Percentiles rank a stretch among this genome's conserved stretches.
Evolutionary conservation across 2,888 invertebrate species (phyloP).

Genomic region (Ochlodes sylvanus): DNA sequence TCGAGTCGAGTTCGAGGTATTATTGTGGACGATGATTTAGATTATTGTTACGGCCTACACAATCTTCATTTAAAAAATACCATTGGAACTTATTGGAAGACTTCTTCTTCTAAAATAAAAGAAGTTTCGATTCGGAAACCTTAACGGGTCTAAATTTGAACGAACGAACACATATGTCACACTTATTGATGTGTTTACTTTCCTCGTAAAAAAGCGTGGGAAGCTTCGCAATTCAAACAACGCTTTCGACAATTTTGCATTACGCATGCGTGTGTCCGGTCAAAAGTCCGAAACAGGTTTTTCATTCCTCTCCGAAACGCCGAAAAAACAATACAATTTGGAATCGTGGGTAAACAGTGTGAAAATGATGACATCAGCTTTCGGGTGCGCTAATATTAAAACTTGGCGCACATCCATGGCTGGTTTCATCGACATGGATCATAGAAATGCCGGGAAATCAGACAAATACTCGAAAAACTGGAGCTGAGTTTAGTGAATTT

Average conservation of each 20-base stretch:
- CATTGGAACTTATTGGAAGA: neutral
- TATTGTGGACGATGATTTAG: neutral
- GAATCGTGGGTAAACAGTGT: conserved; percentile 63
- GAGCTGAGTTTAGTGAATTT: conserved; percentile 25
- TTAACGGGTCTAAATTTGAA: neutral
- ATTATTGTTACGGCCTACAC: conserved; percentile 2
- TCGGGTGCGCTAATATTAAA: conserved; percentile 74
- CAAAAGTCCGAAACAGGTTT: conserved; percentile 24
- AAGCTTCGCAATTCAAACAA: conserved; percentile 12
- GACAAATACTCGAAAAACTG: conserved; percentile 21
- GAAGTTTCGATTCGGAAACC: neutral
- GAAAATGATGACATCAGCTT: conserved; percentile 70
- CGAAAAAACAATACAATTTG: conserved; percentile 38
- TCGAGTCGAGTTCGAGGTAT: neutral
- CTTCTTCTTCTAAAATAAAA: no score
- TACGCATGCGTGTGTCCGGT: conserved; percentile 19
- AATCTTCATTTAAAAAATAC: conserved; percentile 1
- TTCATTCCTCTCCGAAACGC: conserved; percentile 19
- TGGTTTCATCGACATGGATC: conserved; percentile 57
- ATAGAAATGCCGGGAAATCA: conserved; percentile 48
- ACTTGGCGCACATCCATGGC: conserved; percentile 71
- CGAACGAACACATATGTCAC: neutral
- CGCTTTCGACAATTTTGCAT: conserved; percentile 15
- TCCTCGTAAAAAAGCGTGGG: conserved; percentile 19
- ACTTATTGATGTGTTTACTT: conserved; percentile 8